Percentiles rank a stretch among this genome's conserved stretches.
Evolutionary conservation across 2,888 invertebrate species (phyloP).

Genomic region (Diarsia dahlii): DNA sequence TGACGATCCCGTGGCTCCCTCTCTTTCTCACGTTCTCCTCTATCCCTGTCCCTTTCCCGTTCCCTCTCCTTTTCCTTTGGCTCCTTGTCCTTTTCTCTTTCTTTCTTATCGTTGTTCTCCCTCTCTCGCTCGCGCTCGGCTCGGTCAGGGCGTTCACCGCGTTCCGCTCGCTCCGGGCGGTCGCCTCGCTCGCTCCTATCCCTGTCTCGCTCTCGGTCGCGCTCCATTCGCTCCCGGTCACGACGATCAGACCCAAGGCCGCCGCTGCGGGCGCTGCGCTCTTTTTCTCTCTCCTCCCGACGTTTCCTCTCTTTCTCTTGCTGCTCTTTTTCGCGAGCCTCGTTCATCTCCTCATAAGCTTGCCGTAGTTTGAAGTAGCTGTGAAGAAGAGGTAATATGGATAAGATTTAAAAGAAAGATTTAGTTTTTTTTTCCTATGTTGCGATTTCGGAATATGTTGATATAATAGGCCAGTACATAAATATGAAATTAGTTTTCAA

Average conservation of each 20-base stretch:
- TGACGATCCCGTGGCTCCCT: conserved; percentile 63
- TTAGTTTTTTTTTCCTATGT: neutral
- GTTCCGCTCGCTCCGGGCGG: conserved; percentile 78
- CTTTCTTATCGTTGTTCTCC: conserved; percentile 57
- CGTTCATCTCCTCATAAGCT: conserved; percentile 93
- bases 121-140: conserved; percentile 71
- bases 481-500: neutral
- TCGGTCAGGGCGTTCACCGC: conserved; percentile 75
- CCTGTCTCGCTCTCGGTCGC: conserved; percentile 83
- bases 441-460: neutral
- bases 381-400: conserved; percentile 30
- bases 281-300: conserved; percentile 86
- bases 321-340: conserved; percentile 91
- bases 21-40: conserved; percentile 65
- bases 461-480: no score
- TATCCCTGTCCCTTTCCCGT: conserved; percentile 45
- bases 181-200: conserved; percentile 77
- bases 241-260: conserved; percentile 85
- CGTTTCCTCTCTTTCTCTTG: conserved; percentile 90
- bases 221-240: conserved; percentile 86
- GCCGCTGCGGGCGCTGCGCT: conserved; percentile 79
- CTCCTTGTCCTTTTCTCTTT: conserved; percentile 62
- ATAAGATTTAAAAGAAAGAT: neutral
- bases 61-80: conserved; percentile 56
- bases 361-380: conserved; percentile 93